These are phyloP conservation scores for Diachrysia chrysitis DNA, from an alignment of 2,888 invertebrate genomes.

Conservation along the genomic window DNA sequence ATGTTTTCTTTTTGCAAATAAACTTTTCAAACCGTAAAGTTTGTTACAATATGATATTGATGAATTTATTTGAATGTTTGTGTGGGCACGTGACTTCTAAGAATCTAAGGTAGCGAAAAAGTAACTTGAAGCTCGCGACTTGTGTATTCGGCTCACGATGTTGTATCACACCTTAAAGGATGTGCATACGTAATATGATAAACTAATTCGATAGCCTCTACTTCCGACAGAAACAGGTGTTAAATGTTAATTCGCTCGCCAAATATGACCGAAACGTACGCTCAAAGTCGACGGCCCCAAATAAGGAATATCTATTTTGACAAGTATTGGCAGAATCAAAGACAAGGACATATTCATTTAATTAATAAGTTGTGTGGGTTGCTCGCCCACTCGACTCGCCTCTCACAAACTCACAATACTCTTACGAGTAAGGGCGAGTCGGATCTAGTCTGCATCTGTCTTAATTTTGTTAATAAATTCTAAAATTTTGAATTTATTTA, in stretches of 20 bases:
- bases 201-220: slow-evolving; percentile 39
- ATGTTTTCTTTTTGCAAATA: background rate
- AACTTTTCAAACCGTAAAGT: no score
- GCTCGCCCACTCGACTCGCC: background rate
- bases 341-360: slow-evolving; percentile 41
- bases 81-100: background rate
- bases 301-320: slow-evolving; percentile 40
- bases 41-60: background rate
- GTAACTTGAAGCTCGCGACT: background rate
- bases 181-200: slow-evolving; percentile 26
- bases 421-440: background rate
- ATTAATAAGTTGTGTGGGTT: slow-evolving; percentile 19
- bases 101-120: background rate
- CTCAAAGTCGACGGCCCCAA: slow-evolving; percentile 18
- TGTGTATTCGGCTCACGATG: slow-evolving; percentile 24
- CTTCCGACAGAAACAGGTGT: slow-evolving; percentile 55
- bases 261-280: slow-evolving; percentile 34
- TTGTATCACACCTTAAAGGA: slow-evolving; percentile 28
- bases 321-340: slow-evolving; percentile 23
- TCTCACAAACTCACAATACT: background rate
- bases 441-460: background rate
- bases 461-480: no score
- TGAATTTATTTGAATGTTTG: background rate
- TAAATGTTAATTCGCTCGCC: slow-evolving; percentile 37
- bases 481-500: no score